Percentiles rank a stretch among this genome's conserved stretches.
phyloP scores from a whole-genome alignment of 2,797 vertebrate species.

The Forpus xanthops region DNA sequence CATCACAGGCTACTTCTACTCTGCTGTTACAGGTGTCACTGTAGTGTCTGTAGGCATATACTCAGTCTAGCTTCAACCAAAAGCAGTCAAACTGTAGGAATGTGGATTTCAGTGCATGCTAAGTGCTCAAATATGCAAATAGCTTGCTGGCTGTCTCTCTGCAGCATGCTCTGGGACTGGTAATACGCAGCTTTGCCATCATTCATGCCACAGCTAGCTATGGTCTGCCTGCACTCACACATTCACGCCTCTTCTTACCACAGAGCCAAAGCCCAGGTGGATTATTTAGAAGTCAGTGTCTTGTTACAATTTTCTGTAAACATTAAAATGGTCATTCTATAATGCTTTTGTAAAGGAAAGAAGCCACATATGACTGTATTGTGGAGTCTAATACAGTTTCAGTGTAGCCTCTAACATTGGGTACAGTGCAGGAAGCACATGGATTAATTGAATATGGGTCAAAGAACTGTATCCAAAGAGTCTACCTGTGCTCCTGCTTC shows the following conservation, averaged over 20 bases:
- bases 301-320: constrained; percentile 39
- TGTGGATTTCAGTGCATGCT: not conserved
- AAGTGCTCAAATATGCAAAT: constrained; percentile 8
- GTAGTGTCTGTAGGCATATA: not conserved
- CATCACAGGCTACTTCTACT: not conserved
- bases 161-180: fast-evolving
- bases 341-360: not conserved
- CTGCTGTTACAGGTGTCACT: not conserved
- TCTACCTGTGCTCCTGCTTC: constrained; percentile 15
- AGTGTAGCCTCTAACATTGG: not conserved
- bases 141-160: not conserved
- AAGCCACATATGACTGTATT: not conserved
- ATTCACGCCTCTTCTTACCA: not conserved
- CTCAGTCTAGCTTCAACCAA: not conserved
- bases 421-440: not conserved
- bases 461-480: constrained; percentile 35
- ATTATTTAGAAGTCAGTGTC: constrained; percentile 1
- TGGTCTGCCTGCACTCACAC: not conserved
- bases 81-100: not conserved
- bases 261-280: not conserved
- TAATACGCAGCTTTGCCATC: not conserved
- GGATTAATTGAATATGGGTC: constrained; percentile 54
- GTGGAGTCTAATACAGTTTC: not conserved
- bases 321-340: not conserved
- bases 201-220: not conserved